Evolutionary conservation across 2,113 vertebrate species (phyloP).

Genomic region (Cettia cetti): DNA sequence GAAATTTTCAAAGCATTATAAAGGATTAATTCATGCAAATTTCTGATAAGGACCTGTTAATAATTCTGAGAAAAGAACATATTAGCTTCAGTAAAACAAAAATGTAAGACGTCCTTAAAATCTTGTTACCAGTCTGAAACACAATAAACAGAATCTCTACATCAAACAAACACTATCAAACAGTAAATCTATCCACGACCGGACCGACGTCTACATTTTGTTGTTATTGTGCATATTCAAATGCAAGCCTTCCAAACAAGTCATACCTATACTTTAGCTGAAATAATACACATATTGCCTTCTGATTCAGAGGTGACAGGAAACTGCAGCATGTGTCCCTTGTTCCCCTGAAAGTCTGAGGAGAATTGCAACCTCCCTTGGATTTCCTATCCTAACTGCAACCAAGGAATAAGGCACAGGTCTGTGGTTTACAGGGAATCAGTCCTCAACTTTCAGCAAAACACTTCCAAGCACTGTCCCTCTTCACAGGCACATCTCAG

Average conservation of each 20-base stretch:
- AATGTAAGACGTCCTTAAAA: neutral
- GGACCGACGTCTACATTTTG: accelerated
- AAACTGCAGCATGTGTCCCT: neutral
- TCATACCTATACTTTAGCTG: neutral
- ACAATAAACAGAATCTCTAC: neutral
- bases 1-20: slow-evolving; percentile 6
- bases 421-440: neutral
- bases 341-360: neutral
- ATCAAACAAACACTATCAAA: neutral
- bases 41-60: slow-evolving; percentile 13
- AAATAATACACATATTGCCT: neutral
- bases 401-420: neutral
- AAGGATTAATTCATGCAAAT: slow-evolving; percentile 31
- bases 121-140: neutral
- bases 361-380: neutral
- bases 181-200: neutral
- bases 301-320: neutral
- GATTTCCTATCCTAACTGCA: neutral
- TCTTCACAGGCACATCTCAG: neutral
- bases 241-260: neutral
- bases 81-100: neutral
- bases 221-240: neutral
- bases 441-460: neutral
- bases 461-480: neutral
- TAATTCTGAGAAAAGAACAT: neutral